Evolutionary conservation across 1,140 invertebrate species (phyloP), one percentile per base, ranked within the genome.

Genomic region (Heliconius hermathena): DNA sequence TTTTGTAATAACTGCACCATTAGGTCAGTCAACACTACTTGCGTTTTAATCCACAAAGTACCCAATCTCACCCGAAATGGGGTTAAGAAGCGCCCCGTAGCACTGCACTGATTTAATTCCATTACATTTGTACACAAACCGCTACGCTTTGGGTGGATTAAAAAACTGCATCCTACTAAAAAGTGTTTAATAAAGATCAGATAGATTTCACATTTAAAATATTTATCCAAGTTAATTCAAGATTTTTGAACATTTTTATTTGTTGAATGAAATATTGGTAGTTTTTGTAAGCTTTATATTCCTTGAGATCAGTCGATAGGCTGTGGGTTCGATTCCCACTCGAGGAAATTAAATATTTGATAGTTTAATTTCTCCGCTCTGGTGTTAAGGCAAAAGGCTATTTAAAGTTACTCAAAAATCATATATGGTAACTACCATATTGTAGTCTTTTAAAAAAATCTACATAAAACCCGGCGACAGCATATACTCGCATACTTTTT

Each of bases 101-200:
- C 54, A 38, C 72, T 33, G 54, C 77, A 74, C 54, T 57, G 49
- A 41, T 74, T 74, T 78, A 78, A 74, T 74, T 73, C 72, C 77
- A 73, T 78, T 78, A 57, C 77, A 74, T 78, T 74, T 78, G 77
- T 73, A 78, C 54, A 73, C 71, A 57, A 78, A 33, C 72, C 71
- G 38, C 72, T 66, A 57, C 76, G 76, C 22, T 78, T 57, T 26
- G 54, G 38, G 22, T 66, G 70, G 72, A 70, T 78, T 78, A 78
- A 78, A 77, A 78, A 78, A 78, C 77, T 72, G 60, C 77, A 66
- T 78, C 46, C 66, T 54, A 66, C 36, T 72, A 41, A 70, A 78
- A 36, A 38, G 20, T 73, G 26, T 73, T 52, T 66, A 29, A 16
- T 41, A 73, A 54, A 73, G 33, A 73, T 78, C 52, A 26, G 54